Evolutionary conservation across 2,113 vertebrate genomes (phyloP), one percentile per base, ranked within the genome.

Genomic region (Amphiprion percula): DNA sequence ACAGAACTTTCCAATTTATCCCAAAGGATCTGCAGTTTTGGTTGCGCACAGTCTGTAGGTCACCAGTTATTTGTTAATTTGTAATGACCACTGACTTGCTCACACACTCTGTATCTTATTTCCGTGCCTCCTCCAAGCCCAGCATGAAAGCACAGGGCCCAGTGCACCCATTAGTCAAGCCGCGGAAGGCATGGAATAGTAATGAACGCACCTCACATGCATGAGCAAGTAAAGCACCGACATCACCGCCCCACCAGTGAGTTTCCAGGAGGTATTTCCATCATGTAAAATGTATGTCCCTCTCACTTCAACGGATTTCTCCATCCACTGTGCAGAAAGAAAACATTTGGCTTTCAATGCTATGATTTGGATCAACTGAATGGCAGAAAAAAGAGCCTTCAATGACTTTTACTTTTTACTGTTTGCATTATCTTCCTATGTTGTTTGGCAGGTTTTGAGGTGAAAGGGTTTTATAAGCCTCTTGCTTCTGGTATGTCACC

Each of bases 131-230:
- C 61, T 79, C 68, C 72, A 55, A 26, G 66, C 72, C 56, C 87
- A 85, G 84, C 54, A 5, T 77, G 78, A 72, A 84, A 73, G 77
- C 74, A 41, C 56, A 68, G 47, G 73, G 80, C 79, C 83, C 85
- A 70, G 79, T 81, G 83, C 82, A 83, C 63, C 69, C 83, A 87
- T 86, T 88, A 87, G 80, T 87, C 83, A 87, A 74, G 74, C 80
- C 0, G 64, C 55, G 68, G 74, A 86, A 80, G 85, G 73, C 79
- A 91, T 87, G 88, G 88, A 91, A 87, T 87, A 86, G 86, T 87
- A 85, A 88, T 89, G 84, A 88, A 78, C 17, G n/a, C 75, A 74
- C 72, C 73, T 76, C 72, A 78, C 80, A 87, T 28, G 64, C 78
- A 79, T 76, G 70, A 86, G 80, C 70, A 68, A 84, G 54, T 76